Evolutionary conservation across 2,888 invertebrate genomes (phyloP).

Genomic region (Seladonia tumulorum): DNA sequence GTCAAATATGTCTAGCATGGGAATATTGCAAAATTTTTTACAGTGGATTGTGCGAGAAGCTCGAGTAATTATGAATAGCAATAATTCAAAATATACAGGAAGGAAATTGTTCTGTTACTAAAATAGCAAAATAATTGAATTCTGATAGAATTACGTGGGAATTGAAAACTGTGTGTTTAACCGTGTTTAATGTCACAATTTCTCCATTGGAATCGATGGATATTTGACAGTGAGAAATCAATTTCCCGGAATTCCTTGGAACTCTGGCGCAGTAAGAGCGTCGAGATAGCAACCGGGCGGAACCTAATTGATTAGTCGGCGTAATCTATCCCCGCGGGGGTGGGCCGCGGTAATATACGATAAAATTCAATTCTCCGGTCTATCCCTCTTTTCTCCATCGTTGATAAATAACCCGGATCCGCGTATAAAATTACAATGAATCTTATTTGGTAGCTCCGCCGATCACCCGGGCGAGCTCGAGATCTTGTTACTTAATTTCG

Average conservation of each 20-base stretch:
- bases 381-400: background rate
- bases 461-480: constrained; percentile 2
- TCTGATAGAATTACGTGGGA: no score
- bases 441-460: constrained; percentile 25
- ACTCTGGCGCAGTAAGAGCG: background rate
- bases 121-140: no score
- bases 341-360: background rate
- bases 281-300: background rate
- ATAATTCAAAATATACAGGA: no score
- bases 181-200: no score
- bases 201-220: no score
- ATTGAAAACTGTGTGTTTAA: background rate
- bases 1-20: no score
- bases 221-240: background rate
- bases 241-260: background rate
- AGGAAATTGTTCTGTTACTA: no score
- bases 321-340: background rate
- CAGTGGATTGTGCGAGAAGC: no score
- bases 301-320: constrained; percentile 1
- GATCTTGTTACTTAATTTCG: constrained; percentile 44
- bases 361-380: background rate
- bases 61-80: no score
- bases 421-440: constrained; percentile 16
- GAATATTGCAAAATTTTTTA: no score
- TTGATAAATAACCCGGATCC: constrained; percentile 2